phyloP scores from a whole-genome alignment of 1,140 invertebrate genomes.

The Amyelois transitella region DNA sequence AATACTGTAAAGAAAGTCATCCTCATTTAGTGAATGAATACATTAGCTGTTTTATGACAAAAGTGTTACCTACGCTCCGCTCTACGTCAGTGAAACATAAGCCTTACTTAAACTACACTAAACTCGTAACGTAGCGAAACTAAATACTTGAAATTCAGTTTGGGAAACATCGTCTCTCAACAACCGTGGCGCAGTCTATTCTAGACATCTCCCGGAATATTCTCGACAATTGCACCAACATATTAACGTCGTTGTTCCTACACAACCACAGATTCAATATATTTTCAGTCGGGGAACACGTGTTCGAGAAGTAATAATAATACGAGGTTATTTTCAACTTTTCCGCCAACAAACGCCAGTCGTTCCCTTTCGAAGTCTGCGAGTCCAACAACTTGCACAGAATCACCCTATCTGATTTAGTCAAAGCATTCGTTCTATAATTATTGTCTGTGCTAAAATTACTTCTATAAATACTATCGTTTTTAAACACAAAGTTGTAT shows the following conservation, averaged over 20 bases:
- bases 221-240: constrained; percentile 86
- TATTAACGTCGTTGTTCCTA: constrained; percentile 90
- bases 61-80: neutral
- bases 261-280: constrained; percentile 98
- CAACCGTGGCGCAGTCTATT: constrained; percentile 89
- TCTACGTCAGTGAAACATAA: neutral
- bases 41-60: too few relatives aligned
- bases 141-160: constrained; percentile 28
- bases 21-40: too few relatives aligned
- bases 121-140: neutral
- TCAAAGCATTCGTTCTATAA: constrained; percentile 55
- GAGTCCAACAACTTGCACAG: constrained; percentile 93
- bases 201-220: constrained; percentile 94
- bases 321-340: constrained; percentile 93
- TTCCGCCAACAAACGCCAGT: constrained; percentile 95
- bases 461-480: constrained; percentile 41
- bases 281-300: constrained; percentile 94
- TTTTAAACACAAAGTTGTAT: constrained; percentile 59
- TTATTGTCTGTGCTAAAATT: constrained; percentile 64
- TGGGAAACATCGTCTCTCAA: constrained; percentile 80
- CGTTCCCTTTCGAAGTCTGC: constrained; percentile 91
- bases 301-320: constrained; percentile 97
- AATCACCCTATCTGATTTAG: constrained; percentile 82
- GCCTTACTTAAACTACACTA: neutral
- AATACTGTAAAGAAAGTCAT: too few relatives aligned